Evolutionary conservation across 2,797 vertebrate species (phyloP).

Genomic region (Ibycter americanus): DNA sequence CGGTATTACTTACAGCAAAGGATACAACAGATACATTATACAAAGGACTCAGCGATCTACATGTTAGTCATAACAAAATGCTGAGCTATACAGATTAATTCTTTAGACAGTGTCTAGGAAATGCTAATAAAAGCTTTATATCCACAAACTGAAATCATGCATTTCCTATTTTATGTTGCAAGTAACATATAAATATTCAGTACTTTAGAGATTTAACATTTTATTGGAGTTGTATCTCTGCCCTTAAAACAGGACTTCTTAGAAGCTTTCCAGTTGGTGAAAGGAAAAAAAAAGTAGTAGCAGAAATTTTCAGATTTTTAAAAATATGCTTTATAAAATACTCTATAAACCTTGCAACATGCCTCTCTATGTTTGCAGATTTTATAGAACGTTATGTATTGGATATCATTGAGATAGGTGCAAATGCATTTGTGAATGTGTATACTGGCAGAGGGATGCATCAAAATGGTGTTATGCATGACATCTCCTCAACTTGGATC

Average conservation of each 20-base stretch:
- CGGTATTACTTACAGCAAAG: background rate
- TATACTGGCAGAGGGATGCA: background rate
- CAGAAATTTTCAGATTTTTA: background rate
- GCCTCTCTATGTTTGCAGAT: background rate
- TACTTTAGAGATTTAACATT: background rate
- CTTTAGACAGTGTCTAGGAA: background rate
- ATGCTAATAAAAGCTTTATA: background rate
- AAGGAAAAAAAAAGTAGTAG: background rate
- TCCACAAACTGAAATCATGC: background rate
- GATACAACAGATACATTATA: background rate
- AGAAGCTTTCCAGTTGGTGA: background rate
- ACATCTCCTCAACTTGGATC: background rate
- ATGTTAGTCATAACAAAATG: background rate
- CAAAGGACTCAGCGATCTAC: background rate
- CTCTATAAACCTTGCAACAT: background rate
- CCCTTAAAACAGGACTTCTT: background rate
- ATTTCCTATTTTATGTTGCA: background rate
- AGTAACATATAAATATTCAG: background rate
- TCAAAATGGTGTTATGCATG: background rate
- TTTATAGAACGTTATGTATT: background rate
- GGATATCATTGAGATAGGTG: background rate
- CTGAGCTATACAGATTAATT: background rate
- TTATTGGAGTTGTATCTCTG: background rate
- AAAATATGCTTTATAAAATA: background rate
- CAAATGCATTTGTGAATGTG: background rate